Evolutionary conservation across 2,888 invertebrate species (phyloP), one percentile per base, ranked within the genome.

Genomic region (Zhuqinia jingwanae): DNA sequence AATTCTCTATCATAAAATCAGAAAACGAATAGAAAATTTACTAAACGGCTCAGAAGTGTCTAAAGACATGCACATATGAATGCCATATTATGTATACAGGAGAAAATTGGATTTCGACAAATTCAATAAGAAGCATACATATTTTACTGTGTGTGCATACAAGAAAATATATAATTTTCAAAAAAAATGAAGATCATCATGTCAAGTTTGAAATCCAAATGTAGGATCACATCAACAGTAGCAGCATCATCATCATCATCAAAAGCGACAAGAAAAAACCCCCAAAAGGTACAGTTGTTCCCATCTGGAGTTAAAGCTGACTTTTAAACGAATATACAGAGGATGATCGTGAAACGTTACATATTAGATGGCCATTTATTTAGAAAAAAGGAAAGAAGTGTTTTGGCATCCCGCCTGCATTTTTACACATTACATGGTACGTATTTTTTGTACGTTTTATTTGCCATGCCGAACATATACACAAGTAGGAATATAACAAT

Each of bases 341-440:
- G 22, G 22, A 77, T n/a, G 17, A 60, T 27, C 73, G 50, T 50
- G 47, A 78, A 25, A 47, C 22, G 65, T 76, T 77, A 77, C 65
- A 68, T n/a, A n/a, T 83, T 76, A 75, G 81, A n/a, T n/a, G n/a
- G 86, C 77, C 86, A 86, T 81, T 76, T 86, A 76, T 81, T 77
- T 68, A 80, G 75, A 56, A 75, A 53, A 36, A 79, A 65, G n/a
- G 56, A 36, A 36, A 75, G 60, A 81, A 86, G 79, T 68, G 68
- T 81, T 81, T 86, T 86, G 86, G 86, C 86, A 86, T 86, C 86
- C 80, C 80, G 86, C 86, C 86, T 86, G 73, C 86, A 86, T 70
- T 84, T 77, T 78, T 81, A 42, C 30, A 76, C 58, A 58, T 58
- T 56, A 20, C 36, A 73, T 13, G 47, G 58, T 42, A 76, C 56